phyloP scores from a whole-genome alignment of 64 coral and sea anemone genomes.

The Stichodactyla helianthus region DNA sequence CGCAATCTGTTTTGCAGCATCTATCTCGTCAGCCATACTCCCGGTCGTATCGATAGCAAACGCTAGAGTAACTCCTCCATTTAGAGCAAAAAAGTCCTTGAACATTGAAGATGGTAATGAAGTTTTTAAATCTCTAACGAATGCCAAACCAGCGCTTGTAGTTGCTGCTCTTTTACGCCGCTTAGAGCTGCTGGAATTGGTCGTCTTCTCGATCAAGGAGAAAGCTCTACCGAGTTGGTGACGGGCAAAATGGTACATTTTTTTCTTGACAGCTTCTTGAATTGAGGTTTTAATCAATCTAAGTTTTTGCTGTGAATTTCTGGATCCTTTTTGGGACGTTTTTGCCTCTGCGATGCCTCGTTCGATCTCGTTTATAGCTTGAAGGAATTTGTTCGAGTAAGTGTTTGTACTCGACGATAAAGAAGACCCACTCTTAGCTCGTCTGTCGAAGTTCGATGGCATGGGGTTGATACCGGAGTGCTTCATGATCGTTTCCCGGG shows the following conservation, averaged over 20 bases:
- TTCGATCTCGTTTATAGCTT: not conserved
- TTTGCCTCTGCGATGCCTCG: not conserved
- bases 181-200: not conserved
- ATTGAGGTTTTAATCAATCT: not conserved
- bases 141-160: not conserved
- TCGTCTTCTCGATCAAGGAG: not conserved
- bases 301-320: not conserved
- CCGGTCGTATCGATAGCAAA: constrained; percentile 53
- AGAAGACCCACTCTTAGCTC: not conserved
- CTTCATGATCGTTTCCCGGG: not conserved
- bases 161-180: not conserved
- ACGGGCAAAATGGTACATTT: not conserved
- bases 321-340: not conserved
- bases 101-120: not conserved
- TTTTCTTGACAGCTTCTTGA: not conserved
- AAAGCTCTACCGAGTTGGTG: constrained; percentile 1
- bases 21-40: constrained; percentile 38
- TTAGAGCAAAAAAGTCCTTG: not conserved
- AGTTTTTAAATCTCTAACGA: not conserved
- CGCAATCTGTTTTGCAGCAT: constrained; percentile 33
- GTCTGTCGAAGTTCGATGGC: not conserved
- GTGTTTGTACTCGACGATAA: not conserved
- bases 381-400: not conserved
- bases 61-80: constrained; percentile 1
- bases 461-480: not conserved